These are phyloP conservation scores for Enteromius thamalakanensis DNA, from an alignment of 2,797 vertebrate species.

Conservation along the genomic window DNA sequence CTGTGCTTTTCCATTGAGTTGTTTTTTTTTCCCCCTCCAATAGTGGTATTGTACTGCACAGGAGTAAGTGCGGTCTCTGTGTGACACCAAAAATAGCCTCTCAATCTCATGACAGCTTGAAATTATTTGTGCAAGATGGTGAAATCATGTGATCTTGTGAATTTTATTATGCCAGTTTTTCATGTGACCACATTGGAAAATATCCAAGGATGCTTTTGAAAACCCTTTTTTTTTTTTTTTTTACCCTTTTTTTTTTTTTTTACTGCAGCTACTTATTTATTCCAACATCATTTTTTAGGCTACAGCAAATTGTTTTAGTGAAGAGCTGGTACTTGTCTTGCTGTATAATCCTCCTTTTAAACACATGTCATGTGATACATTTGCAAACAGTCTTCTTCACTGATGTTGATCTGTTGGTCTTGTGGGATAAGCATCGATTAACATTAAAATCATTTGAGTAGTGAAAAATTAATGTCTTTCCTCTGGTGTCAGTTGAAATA, in stretches of 20 bases:
- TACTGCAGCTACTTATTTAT: constrained; percentile 13
- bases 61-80: neutral
- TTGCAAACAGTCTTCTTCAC: neutral
- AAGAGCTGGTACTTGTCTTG: neutral
- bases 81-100: neutral
- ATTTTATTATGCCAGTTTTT: neutral
- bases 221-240: too few species aligned
- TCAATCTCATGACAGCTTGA: neutral
- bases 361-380: neutral
- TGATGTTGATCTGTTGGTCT: neutral
- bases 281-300: constrained; percentile 4
- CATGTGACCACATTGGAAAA: neutral
- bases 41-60: neutral
- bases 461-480: neutral
- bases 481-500: neutral
- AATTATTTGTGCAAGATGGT: neutral
- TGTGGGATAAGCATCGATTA: constrained; percentile 10
- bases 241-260: neutral
- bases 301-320: constrained; percentile 26
- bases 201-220: neutral
- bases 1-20: neutral
- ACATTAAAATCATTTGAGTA: neutral
- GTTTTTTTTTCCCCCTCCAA: neutral
- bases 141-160: neutral
- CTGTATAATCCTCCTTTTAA: constrained; percentile 12